phyloP scores from a whole-genome alignment of 2,888 invertebrate species.

The Agonopterix arenella region DNA sequence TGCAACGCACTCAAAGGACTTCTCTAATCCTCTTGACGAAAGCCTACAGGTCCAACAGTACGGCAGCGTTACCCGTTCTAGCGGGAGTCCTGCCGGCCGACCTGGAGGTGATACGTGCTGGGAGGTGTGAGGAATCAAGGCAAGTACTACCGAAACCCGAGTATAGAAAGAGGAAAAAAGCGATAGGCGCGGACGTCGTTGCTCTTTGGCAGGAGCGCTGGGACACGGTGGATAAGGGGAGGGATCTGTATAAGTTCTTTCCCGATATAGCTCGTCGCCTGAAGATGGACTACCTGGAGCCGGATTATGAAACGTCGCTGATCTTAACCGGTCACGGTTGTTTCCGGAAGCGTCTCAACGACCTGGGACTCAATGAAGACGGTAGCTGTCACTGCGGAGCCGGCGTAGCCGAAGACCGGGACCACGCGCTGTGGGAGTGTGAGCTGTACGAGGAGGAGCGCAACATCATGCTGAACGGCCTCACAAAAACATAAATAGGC shows the following conservation, averaged over 20 bases:
- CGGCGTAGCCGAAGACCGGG: constrained; percentile 1
- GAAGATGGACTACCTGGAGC: constrained; percentile 9
- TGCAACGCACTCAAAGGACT: constrained; percentile 15
- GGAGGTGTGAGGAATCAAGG: neutral
- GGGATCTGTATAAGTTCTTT: constrained; percentile 14
- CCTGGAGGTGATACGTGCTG: constrained; percentile 17
- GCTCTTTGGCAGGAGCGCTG: constrained; percentile 10
- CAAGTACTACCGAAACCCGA: neutral
- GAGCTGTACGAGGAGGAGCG: neutral
- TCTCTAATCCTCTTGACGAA: constrained; percentile 18
- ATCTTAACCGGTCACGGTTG: constrained; percentile 16
- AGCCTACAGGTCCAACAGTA: constrained; percentile 21
- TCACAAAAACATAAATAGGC: neutral
- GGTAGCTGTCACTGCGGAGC: constrained; percentile 8
- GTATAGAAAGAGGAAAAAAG: neutral
- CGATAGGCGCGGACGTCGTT: neutral
- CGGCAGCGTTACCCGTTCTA: constrained; percentile 19
- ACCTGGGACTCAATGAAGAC: constrained; percentile 7
- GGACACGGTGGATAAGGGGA: constrained; percentile 2
- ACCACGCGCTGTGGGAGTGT: constrained; percentile 1
- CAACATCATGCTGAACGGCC: neutral
- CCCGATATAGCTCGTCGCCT: constrained; percentile 12
- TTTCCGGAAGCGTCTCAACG: constrained; percentile 6
- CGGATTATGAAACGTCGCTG: constrained; percentile 13
- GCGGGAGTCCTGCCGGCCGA: constrained; percentile 23